phyloP scores from a whole-genome alignment of 64 coral and sea anemone species.

The Montipora foliosa region DNA sequence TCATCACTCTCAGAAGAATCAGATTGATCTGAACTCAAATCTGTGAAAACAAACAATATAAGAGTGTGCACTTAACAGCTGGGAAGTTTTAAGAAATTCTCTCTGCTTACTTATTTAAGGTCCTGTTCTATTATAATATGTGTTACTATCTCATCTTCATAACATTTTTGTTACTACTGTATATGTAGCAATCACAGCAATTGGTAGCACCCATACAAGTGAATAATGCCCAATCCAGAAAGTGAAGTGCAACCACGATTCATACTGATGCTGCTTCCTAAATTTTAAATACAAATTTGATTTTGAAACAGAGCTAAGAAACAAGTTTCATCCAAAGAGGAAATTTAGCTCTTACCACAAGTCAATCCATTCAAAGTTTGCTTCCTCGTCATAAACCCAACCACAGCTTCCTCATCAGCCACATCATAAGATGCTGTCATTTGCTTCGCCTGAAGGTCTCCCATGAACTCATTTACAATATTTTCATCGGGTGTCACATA shows the following conservation, averaged over 20 bases:
- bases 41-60: not conserved
- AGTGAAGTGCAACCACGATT: too few species aligned
- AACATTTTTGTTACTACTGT: too few species aligned
- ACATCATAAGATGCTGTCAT: slow-evolving; percentile 14
- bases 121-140: too few species aligned
- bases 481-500: slow-evolving; percentile 52
- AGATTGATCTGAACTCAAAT: slow-evolving; percentile 33
- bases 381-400: slow-evolving; percentile 34
- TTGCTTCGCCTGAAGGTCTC: slow-evolving; percentile 16
- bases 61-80: too few species aligned
- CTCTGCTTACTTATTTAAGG: too few species aligned
- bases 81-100: too few species aligned
- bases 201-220: too few species aligned
- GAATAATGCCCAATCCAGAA: too few species aligned
- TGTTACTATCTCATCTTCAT: too few species aligned
- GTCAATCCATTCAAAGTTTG: slow-evolving; percentile 16
- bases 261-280: not conserved
- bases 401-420: slow-evolving; percentile 45
- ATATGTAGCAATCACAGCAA: too few species aligned
- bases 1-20: slow-evolving; percentile 36
- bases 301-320: not conserved
- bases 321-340: not conserved
- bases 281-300: not conserved
- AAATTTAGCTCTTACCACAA: not conserved
- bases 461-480: slow-evolving; percentile 58